phyloP scores from a whole-genome alignment of 2,888 invertebrate species.

The Meganola albula region DNA sequence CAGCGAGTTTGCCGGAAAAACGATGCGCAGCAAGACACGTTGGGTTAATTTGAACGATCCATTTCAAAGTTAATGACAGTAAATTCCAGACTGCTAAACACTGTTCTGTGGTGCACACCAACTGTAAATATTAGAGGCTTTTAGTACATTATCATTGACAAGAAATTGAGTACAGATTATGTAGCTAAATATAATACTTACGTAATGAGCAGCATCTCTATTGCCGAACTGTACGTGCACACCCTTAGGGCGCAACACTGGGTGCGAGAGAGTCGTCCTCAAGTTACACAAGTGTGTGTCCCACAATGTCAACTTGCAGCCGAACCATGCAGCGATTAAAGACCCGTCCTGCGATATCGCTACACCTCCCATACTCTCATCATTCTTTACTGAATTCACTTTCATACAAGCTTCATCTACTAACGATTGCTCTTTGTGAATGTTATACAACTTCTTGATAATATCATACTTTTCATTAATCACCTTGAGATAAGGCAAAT shows the following conservation, averaged over 20 bases:
- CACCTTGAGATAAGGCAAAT: slow-evolving; percentile 43
- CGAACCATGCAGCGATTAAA: slow-evolving; percentile 72
- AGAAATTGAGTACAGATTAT: no score
- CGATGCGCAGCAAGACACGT: slow-evolving; percentile 74
- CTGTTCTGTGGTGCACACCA: slow-evolving; percentile 72
- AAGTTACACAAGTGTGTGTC: slow-evolving; percentile 61
- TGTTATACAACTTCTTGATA: slow-evolving; percentile 48
- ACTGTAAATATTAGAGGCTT: slow-evolving; percentile 36
- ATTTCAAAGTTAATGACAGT: slow-evolving; percentile 81
- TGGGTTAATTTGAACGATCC: slow-evolving; percentile 77
- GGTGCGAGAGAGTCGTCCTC: slow-evolving; percentile 61
- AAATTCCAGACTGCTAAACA: slow-evolving; percentile 85
- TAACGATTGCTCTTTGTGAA: slow-evolving; percentile 48
- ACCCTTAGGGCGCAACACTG: slow-evolving; percentile 61
- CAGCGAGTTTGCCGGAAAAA: slow-evolving; percentile 81
- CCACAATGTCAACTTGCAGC: slow-evolving; percentile 66
- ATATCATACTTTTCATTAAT: slow-evolving; percentile 37
- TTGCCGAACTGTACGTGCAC: slow-evolving; percentile 62
- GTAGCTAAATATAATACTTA: no score
- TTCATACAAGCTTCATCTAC: slow-evolving; percentile 26
- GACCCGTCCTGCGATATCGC: slow-evolving; percentile 70
- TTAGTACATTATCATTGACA: not conserved
- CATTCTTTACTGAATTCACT: slow-evolving; percentile 30
- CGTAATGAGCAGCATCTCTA: slow-evolving; percentile 67
- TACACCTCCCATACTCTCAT: slow-evolving; percentile 61